These are phyloP conservation scores for Pachliopta kotzebuea DNA, from an alignment of 2,888 invertebrate species.

Conservation along the genomic window DNA sequence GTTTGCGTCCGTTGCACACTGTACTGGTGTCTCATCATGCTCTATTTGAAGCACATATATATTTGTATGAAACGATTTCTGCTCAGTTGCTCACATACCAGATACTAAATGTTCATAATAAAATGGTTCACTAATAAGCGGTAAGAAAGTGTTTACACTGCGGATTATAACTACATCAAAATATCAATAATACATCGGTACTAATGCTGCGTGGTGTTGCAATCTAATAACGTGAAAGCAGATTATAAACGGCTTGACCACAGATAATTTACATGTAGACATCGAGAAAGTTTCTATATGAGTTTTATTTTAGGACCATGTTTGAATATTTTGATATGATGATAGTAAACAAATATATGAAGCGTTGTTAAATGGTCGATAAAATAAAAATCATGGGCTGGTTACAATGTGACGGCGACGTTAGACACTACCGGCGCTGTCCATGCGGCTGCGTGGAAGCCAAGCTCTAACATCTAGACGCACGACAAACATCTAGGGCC, in stretches of 20 bases:
- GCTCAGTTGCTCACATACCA: conserved; percentile 78
- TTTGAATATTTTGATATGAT: neutral
- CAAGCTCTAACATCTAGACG: conserved; percentile 70
- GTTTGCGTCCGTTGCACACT: conserved; percentile 45
- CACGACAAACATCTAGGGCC: conserved; percentile 58
- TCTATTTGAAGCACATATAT: conserved; percentile 68
- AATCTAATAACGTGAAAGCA: conserved; percentile 22
- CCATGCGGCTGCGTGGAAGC: conserved; percentile 45
- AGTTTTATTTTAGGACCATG: conserved; percentile 20
- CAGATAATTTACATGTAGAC: conserved; percentile 16
- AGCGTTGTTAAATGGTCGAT: conserved; percentile 5
- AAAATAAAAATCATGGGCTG: conserved; percentile 19
- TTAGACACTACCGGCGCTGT: neutral
- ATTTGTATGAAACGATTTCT: conserved; percentile 34
- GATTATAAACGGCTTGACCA: conserved; percentile 6
- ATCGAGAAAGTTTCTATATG: conserved; percentile 2
- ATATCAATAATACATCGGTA: neutral
- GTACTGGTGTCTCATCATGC: conserved; percentile 60
- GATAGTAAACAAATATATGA: neutral
- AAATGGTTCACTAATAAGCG: conserved; percentile 16
- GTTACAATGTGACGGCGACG: neutral
- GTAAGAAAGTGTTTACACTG: conserved; percentile 36
- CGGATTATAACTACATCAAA: conserved; percentile 28
- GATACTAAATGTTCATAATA: conserved; percentile 44
- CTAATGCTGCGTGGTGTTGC: conserved; percentile 7